Evolutionary conservation across 2,113 vertebrate genomes (phyloP).

Genomic region (Macquaria australasica): DNA sequence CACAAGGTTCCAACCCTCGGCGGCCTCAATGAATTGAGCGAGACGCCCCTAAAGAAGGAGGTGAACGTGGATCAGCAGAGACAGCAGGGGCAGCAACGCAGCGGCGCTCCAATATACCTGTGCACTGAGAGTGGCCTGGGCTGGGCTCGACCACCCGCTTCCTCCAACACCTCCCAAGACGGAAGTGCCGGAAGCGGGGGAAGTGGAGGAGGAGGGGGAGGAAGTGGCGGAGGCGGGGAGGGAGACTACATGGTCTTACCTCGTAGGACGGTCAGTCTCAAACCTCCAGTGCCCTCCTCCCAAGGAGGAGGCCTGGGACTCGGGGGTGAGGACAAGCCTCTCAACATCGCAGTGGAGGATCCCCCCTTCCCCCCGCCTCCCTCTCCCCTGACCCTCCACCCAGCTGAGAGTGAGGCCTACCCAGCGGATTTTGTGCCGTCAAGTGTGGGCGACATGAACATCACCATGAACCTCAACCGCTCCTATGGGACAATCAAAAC

Average conservation of each 20-base stretch:
- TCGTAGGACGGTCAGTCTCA: slow-evolving; percentile 93
- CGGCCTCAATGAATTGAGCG: slow-evolving; percentile 90
- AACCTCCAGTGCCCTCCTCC: slow-evolving; percentile 84
- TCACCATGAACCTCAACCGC: slow-evolving; percentile 91
- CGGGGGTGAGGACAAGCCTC: slow-evolving; percentile 88
- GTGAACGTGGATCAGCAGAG: slow-evolving; percentile 87
- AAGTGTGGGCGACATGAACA: slow-evolving; percentile 87
- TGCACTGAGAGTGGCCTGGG: slow-evolving; percentile 94
- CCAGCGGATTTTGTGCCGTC: slow-evolving; percentile 89
- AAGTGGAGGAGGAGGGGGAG: slow-evolving; percentile 67
- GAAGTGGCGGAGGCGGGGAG: slow-evolving; percentile 83
- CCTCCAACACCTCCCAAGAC: slow-evolving; percentile 80
- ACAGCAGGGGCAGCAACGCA: slow-evolving; percentile 79
- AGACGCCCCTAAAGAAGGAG: slow-evolving; percentile 88
- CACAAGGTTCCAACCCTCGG: slow-evolving; percentile 89
- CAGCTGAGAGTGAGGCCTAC: slow-evolving; percentile 89
- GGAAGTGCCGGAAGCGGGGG: slow-evolving; percentile 75
- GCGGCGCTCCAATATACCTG: slow-evolving; percentile 90
- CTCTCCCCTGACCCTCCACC: slow-evolving; percentile 86
- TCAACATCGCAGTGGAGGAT: slow-evolving; percentile 89
- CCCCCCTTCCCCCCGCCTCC: slow-evolving; percentile 88
- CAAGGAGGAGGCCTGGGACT: slow-evolving; percentile 77
- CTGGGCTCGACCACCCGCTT: slow-evolving; percentile 86
- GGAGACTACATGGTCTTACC: slow-evolving; percentile 99
- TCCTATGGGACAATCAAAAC: slow-evolving; percentile 94